Conservation (phyloP, 1,140 invertebrate species). For the Bombus affinis region DNA sequence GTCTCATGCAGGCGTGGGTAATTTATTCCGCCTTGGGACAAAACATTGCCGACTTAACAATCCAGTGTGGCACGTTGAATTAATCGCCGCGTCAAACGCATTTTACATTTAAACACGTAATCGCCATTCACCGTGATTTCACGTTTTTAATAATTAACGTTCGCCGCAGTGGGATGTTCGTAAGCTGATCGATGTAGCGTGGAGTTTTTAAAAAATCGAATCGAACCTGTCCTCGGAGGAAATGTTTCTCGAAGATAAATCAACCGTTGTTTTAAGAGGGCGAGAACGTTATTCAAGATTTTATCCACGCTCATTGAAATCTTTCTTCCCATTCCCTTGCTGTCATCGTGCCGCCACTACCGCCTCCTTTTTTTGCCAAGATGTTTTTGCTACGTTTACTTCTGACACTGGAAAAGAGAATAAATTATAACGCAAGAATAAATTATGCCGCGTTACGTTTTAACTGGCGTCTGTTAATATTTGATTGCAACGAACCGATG, state of each 20-base stretch:
- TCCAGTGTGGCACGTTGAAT: not conserved
- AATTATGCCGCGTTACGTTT: not conserved
- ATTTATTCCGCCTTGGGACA: not conserved
- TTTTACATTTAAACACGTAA: not conserved
- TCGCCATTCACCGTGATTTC: not conserved
- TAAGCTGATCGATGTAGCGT: too few species aligned
- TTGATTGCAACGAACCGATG: not conserved
- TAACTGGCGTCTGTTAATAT: constrained; percentile 6
- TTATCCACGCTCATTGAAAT: constrained; percentile 5
- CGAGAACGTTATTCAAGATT: constrained; percentile 35
- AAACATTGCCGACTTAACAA: not conserved
- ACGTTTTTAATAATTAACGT: too few species aligned
- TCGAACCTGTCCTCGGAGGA: too few species aligned
- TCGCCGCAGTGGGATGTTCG: too few species aligned
- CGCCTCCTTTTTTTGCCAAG: not conserved
- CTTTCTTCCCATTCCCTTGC: too few species aligned
- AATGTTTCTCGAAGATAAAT: constrained; percentile 28
- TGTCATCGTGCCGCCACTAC: too few species aligned
- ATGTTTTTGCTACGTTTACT: not conserved
- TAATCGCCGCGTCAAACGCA: not conserved
- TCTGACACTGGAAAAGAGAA: not conserved
- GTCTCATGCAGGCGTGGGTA: not conserved
- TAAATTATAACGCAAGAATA: constrained; percentile 4
- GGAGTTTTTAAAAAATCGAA: not conserved
- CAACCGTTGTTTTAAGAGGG: constrained; percentile 6